These are phyloP conservation scores for Stegophylla sp. DNA, from an alignment of 2,888 invertebrate species.

Conservation along the genomic window DNA sequence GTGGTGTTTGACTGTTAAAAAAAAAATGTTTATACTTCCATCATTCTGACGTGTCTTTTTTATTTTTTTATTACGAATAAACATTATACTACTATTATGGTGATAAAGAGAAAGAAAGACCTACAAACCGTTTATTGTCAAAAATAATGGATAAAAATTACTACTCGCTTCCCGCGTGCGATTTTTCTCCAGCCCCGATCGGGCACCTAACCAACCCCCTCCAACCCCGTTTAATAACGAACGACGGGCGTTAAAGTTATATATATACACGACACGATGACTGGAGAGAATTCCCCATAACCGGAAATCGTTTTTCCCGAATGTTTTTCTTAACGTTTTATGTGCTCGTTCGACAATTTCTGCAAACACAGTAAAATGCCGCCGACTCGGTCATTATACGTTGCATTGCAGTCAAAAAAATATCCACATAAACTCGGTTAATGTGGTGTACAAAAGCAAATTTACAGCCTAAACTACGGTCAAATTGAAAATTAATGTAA, in stretches of 20 bases:
- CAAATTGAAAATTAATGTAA: background rate
- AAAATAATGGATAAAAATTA: slow-evolving; percentile 39
- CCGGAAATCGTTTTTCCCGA: slow-evolving; percentile 25
- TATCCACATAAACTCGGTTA: slow-evolving; percentile 10
- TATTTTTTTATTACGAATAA: slow-evolving; percentile 33
- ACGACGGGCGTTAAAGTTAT: slow-evolving; percentile 39
- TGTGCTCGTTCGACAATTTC: slow-evolving; percentile 24
- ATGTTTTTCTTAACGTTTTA: slow-evolving; percentile 36
- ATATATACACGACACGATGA: too few species aligned
- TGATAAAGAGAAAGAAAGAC: slow-evolving; percentile 33
- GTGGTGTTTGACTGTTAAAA: slow-evolving; percentile 36
- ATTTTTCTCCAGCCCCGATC: slow-evolving; percentile 30
- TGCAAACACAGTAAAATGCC: slow-evolving; percentile 7
- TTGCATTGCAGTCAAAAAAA: background rate
- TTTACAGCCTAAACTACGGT: too few species aligned
- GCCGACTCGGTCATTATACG: background rate
- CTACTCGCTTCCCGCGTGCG: slow-evolving; percentile 14
- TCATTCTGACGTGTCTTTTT: slow-evolving; percentile 28
- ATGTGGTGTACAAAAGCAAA: background rate
- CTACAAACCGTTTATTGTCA: slow-evolving; percentile 46
- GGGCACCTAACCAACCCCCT: too few species aligned
- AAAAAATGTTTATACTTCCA: slow-evolving; percentile 24
- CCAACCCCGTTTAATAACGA: slow-evolving; percentile 27
- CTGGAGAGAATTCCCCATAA: slow-evolving; percentile 26
- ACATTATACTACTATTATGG: slow-evolving; percentile 23